Evolutionary conservation across 2,888 invertebrate genomes (phyloP).

Genomic region (Dichetophora obliterata): DNA sequence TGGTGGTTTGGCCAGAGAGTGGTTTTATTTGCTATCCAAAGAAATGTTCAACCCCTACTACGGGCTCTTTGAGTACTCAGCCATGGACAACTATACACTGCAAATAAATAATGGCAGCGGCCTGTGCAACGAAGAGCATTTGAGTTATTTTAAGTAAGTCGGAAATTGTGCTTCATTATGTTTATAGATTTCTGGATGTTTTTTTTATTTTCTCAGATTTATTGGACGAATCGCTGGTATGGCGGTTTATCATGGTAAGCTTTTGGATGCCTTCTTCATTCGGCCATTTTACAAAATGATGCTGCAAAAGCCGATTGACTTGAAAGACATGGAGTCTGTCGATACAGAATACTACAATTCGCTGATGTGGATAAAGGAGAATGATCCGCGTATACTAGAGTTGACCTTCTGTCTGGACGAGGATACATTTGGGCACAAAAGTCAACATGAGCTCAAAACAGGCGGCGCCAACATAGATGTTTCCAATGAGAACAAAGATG

Average conservation of each 20-base stretch:
- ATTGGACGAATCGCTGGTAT: slow-evolving; percentile 98
- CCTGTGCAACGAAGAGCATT: slow-evolving; percentile 96
- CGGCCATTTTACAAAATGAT: slow-evolving; percentile 99
- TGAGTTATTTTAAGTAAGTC: slow-evolving; percentile 90
- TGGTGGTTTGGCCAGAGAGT: slow-evolving; percentile 96
- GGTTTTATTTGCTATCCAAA: slow-evolving; percentile 98
- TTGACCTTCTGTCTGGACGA: slow-evolving; percentile 97
- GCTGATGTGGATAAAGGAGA: slow-evolving; percentile 84
- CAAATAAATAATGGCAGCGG: slow-evolving; percentile 99
- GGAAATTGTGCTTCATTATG: background rate
- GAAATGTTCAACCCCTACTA: slow-evolving; percentile 99
- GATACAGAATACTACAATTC: slow-evolving; percentile 99
- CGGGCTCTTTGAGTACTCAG: slow-evolving; percentile 98
- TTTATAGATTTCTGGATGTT: background rate
- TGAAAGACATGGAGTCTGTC: slow-evolving; percentile 99
- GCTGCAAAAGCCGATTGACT: slow-evolving; percentile 92
- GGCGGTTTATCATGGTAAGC: slow-evolving; percentile 99
- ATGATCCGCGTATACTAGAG: slow-evolving; percentile 94
- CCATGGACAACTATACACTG: slow-evolving; percentile 99
- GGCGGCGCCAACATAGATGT: slow-evolving; percentile 91
- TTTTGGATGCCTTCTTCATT: slow-evolving; percentile 98
- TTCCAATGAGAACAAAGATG: slow-evolving; percentile 94
- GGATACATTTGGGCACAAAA: slow-evolving; percentile 95
- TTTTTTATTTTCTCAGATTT: slow-evolving; percentile 72
- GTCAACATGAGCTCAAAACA: slow-evolving; percentile 90